Evolutionary conservation across 2,888 invertebrate genomes (phyloP), one percentile per base, ranked within the genome.

Genomic region (Hydropsyche betteni): DNA sequence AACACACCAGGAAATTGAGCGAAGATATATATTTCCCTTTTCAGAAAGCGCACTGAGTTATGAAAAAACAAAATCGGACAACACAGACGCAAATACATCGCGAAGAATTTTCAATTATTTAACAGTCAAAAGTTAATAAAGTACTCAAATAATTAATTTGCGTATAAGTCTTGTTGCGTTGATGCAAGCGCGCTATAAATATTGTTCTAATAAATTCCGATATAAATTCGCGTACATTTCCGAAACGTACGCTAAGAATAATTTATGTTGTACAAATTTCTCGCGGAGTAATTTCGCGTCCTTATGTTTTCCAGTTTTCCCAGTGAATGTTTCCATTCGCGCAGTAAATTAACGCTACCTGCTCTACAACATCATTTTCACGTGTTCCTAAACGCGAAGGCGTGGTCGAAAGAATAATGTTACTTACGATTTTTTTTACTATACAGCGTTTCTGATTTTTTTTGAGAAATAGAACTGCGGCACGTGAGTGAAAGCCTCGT

Each of bases 391-490:
- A 64, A 64, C 36, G n/a, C 34, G 12, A 34, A 36, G 64, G 64
- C 64, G 64, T 36, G 64, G 64, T 12, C 34, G 24, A 36, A 64
- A 64, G 36, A 36, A 64, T 64, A 64, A 14, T 55, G n/a, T 55
- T 55, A 14, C 16, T n/a, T 55, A 10, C 55, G 64, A 5, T 24
- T 10, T 61, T 61, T 61, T 61, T 36, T 64, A 12, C 34, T 36
- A 24, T 24, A 24, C 24, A 24, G 24, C 44, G 10, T 12, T 64
- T 64, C 34, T 55, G 16, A 33, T 51, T 69, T 69, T 69, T 50
- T 44, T 14, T 50, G 69, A 69, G 24, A 69, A 69, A 69, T 69
- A 38, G 69, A 69, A 69, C 69, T 16, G 33, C 24, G 50, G 44
- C 69, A 69, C 38, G 69, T 38, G 38, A 12, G 10, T 51, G 44